Percentiles rank a stretch among this genome's conserved stretches.
phyloP scores from a whole-genome alignment of 2,888 invertebrate species.

The Panzeria rudis region DNA sequence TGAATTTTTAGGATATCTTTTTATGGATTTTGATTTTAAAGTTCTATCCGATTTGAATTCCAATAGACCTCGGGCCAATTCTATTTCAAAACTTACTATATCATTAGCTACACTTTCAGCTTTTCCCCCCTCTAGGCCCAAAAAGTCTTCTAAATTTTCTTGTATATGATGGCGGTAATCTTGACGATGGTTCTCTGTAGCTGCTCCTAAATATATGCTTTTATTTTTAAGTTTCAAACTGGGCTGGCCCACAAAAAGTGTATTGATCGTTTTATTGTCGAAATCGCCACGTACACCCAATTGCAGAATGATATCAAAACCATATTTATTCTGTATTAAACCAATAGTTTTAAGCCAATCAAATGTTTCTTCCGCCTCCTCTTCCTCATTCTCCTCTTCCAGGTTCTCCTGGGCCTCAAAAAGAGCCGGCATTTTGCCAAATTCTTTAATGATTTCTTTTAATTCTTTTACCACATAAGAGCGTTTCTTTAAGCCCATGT shows the following conservation, averaged over 20 bases:
- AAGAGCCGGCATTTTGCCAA: conserved; percentile 79
- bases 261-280: conserved; percentile 72
- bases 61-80: conserved; percentile 75
- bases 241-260: conserved; percentile 80
- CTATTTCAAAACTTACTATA: conserved; percentile 76
- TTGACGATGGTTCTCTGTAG: conserved; percentile 71
- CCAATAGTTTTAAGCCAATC: conserved; percentile 79
- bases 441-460: conserved; percentile 75
- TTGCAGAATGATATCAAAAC: conserved; percentile 78
- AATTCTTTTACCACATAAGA: conserved; percentile 70
- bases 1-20: conserved; percentile 73
- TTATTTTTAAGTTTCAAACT: conserved; percentile 66
- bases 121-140: conserved; percentile 73
- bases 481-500: conserved; percentile 68
- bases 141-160: conserved; percentile 73
- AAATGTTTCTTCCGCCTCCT: conserved; percentile 75
- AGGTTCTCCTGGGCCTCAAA: conserved; percentile 67
- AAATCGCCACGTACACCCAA: conserved; percentile 75
- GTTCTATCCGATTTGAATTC: conserved; percentile 71
- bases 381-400: conserved; percentile 72
- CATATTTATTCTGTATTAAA: conserved; percentile 77
- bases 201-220: conserved; percentile 72
- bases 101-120: conserved; percentile 75
- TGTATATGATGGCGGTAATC: conserved; percentile 69
- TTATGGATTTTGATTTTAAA: conserved; percentile 73